phyloP scores from a whole-genome alignment of 2,113 vertebrate genomes.

The Alexandromys fortis region DNA sequence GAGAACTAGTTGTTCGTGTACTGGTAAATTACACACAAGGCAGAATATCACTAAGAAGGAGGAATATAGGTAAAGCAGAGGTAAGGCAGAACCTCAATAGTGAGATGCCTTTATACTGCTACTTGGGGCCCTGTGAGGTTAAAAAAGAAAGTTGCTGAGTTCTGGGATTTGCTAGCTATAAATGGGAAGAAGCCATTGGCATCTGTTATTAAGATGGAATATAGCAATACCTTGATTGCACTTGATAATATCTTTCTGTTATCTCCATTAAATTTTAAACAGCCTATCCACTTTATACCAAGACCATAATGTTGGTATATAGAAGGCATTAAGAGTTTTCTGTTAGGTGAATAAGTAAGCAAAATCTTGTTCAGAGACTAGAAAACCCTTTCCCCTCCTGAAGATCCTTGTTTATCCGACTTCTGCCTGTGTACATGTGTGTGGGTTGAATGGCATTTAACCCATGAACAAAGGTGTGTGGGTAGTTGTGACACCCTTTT shows the following conservation, averaged over 20 bases:
- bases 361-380: not conserved
- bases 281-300: not conserved
- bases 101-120: no score
- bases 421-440: not conserved
- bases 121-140: not conserved
- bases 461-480: not conserved
- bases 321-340: not conserved
- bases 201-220: not conserved
- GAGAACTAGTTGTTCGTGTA: not conserved
- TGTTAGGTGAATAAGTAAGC: not conserved
- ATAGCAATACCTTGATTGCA: not conserved
- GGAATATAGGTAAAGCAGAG: not conserved
- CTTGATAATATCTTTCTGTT: not conserved
- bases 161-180: not conserved
- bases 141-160: not conserved
- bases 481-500: not conserved
- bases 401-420: not conserved
- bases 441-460: not conserved
- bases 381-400: not conserved
- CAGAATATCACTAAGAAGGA: not conserved
- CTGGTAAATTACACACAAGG: not conserved
- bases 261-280: conserved; percentile 13
- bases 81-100: accelerated
- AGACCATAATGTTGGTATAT: not conserved
- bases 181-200: not conserved